These are phyloP conservation scores for Habropoda laboriosa DNA, from an alignment of 1,140 invertebrate genomes.

Conservation along the genomic window DNA sequence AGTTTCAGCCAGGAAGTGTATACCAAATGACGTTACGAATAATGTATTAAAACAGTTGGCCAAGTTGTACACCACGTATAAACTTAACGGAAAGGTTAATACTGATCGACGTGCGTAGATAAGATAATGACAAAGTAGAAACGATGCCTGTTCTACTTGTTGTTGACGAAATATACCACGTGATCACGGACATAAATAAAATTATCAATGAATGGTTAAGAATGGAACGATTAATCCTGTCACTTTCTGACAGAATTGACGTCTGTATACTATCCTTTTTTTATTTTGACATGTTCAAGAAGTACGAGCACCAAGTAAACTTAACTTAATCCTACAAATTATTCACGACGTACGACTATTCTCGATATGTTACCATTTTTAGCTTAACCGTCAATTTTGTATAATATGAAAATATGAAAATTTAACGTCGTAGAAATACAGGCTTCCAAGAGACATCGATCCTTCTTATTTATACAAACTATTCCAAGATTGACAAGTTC, in stretches of 20 bases:
- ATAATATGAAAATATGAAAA: no score
- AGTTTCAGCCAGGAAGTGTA: neutral
- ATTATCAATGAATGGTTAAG: neutral
- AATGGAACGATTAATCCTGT: neutral
- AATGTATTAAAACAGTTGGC: slow-evolving; percentile 56
- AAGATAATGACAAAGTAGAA: slow-evolving; percentile 49
- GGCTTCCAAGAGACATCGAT: no score
- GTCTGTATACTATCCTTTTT: no score
- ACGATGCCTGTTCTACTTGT: neutral
- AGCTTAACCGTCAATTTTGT: no score
- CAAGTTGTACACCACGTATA: slow-evolving; percentile 37
- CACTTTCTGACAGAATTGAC: neutral
- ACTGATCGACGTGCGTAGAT: slow-evolving; percentile 52
- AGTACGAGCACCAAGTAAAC: no score
- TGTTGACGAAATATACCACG: neutral
- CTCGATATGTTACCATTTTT: no score
- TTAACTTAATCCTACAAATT: no score
- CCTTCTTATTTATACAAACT: no score
- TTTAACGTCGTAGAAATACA: no score
- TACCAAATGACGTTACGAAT: slow-evolving; percentile 40
- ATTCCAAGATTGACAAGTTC: no score
- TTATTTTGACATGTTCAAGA: no score
- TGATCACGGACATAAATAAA: neutral
- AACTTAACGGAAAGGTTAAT: slow-evolving; percentile 56
- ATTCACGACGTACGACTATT: no score